These are phyloP conservation scores for Anguilla marmorata DNA, from an alignment of 2,797 vertebrate species.

Conservation along the genomic window DNA sequence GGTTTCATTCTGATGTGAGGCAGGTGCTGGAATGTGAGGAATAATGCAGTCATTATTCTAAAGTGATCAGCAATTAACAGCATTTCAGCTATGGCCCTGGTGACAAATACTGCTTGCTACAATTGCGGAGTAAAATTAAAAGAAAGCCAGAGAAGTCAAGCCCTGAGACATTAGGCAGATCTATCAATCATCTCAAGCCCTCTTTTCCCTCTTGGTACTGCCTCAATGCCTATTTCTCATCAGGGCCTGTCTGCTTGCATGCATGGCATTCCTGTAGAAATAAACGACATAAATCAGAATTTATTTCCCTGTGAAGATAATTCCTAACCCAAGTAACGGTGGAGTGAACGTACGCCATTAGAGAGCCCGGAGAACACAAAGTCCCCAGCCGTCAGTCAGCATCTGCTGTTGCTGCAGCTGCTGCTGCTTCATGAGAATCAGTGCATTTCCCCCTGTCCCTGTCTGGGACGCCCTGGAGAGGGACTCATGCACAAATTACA, in stretches of 20 bases:
- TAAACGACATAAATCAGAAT: constrained; percentile 8
- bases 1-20: not conserved
- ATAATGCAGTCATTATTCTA: not conserved
- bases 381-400: not conserved
- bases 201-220: not conserved
- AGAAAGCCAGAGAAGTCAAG: not conserved
- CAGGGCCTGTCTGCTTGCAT: not conserved
- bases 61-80: not conserved
- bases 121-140: not conserved
- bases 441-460: not conserved
- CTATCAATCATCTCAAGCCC: not conserved
- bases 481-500: not conserved
- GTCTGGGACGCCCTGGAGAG: not conserved
- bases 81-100: too few species aligned
- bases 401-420: not conserved
- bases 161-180: not conserved
- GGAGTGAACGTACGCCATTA: not conserved
- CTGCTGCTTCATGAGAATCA: not conserved
- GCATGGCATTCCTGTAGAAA: not conserved
- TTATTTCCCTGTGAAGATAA: not conserved
- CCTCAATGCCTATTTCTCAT: not conserved
- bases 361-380: not conserved
- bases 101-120: not conserved
- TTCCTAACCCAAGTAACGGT: not conserved
- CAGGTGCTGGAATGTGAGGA: not conserved